Evolutionary conservation across 2,797 vertebrate species (phyloP).

Genomic region (Gadopsis bispinosus): DNA sequence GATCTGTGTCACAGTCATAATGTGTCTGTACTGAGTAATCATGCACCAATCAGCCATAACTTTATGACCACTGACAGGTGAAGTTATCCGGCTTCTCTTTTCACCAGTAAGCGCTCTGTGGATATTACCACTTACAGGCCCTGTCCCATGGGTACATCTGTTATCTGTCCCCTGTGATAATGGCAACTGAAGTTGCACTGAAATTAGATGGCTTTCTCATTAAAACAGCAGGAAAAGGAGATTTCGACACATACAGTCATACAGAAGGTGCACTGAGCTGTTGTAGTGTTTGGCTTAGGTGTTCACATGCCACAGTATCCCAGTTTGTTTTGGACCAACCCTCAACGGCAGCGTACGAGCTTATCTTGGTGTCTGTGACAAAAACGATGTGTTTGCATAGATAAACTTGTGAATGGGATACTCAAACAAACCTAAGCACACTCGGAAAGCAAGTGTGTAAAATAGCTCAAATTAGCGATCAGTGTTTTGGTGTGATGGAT

Average conservation of each 20-base stretch:
- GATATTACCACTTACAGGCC: neutral
- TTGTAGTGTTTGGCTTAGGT: neutral
- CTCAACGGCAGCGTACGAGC: neutral
- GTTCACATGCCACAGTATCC: neutral
- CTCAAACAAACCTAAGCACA: neutral
- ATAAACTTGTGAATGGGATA: neutral
- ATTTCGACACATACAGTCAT: neutral
- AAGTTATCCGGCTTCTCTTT: too few species aligned
- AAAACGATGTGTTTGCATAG: neutral
- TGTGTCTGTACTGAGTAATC: neutral
- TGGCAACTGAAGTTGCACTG: neutral
- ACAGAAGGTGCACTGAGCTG: neutral
- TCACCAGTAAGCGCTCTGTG: neutral
- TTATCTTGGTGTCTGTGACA: neutral
- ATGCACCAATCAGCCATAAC: too few species aligned
- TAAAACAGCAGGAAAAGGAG: neutral
- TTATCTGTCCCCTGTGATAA: neutral
- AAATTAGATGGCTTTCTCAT: neutral
- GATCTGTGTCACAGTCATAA: neutral
- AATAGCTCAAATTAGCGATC: conserved; percentile 1
- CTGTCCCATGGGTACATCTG: neutral
- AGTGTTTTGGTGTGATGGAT: conserved; percentile 38
- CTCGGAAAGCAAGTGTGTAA: neutral
- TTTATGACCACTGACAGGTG: too few species aligned
- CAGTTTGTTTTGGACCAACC: neutral